Base-by-base conservation (phyloP, 2,797 vertebrate species). In the Sternotherus odoratus region DNA sequence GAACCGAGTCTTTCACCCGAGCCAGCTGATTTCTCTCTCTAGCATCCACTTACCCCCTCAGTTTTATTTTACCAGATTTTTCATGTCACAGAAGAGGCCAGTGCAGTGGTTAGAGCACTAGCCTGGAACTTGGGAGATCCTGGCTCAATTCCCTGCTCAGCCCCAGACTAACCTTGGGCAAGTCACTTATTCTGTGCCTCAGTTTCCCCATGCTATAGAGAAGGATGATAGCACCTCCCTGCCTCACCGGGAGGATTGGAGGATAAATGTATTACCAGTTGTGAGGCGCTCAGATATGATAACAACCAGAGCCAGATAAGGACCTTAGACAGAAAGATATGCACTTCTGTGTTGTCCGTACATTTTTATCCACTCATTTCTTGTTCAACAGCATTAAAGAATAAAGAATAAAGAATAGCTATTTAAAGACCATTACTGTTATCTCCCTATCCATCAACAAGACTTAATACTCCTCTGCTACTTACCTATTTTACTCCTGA, bases 41-140 rank as follows among this genome's bases (percentile, higher is more conserved):
- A 36, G 17, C 33, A 10, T 66, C n/a, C n/a, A 19, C 63, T 11
- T 66, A 43, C 19, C 60, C 13, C 16, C 33, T 10, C 8, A 5
- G 33, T 63, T 63, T 63, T 63, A 36, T n/a, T 66, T 19, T 2
- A 10, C 8, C n/a, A n/a, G n/a, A 36, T 60, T 3, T 60, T 33
- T 17, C 4, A 1, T 7, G 0, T 60, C 30, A 16, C 4, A 17
- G 30, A 33, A 28, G 60, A 63, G n/a, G n/a, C n/a, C 2, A 33
- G 63, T 66, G 33, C n/a, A 36, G n/a, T 21, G n/a, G n/a, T 66
- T 66, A 66, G 17, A 21, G 17, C 9, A 0, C 63, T 36, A 36
- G 63, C 17, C 17, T 9, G 63, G 19, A 17, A 36, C 36, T 12
- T 69, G 36, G 63, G 36, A 23, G 63, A 69, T 36, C n/a, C 19